These are phyloP conservation scores for Enteromius thamalakanensis DNA, from an alignment of 2,797 vertebrate species.

Conservation along the genomic window DNA sequence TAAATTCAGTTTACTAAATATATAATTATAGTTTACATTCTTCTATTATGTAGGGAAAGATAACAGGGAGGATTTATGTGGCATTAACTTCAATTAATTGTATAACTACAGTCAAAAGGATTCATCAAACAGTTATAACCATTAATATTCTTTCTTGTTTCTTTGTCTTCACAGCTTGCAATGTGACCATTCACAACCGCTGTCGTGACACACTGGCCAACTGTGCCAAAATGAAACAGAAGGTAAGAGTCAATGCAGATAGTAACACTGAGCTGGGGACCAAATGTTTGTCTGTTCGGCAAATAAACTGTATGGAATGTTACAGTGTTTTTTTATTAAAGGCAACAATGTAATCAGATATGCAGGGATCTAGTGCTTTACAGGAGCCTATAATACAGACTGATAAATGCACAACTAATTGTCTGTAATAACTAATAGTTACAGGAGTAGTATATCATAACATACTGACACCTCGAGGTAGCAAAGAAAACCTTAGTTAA, in stretches of 20 bases:
- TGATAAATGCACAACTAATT: not conserved
- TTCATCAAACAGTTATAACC: not conserved
- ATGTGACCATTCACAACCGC: slow-evolving; percentile 94
- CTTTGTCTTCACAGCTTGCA: slow-evolving; percentile 80
- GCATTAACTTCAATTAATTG: not conserved
- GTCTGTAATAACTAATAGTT: not conserved
- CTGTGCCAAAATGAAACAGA: slow-evolving; percentile 95
- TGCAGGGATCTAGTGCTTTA: not conserved
- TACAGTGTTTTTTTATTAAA: not conserved
- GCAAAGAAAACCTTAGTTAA: not conserved
- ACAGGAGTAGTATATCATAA: not conserved
- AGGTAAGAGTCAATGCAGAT: slow-evolving; percentile 74
- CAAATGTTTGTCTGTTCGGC: not conserved
- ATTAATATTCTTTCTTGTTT: not conserved
- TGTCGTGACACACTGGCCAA: slow-evolving; percentile 91
- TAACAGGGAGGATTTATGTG: not conserved
- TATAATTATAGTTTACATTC: too few species aligned
- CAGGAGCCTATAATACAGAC: not conserved
- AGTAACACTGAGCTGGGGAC: not conserved
- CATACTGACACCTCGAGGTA: not conserved
- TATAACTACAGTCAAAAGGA: not conserved
- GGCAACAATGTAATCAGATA: not conserved
- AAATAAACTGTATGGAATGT: not conserved
- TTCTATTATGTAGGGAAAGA: not conserved
- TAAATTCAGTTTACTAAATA: too few species aligned